Conservation (phyloP, 2,888 invertebrate species). For the Cephus runcator region DNA sequence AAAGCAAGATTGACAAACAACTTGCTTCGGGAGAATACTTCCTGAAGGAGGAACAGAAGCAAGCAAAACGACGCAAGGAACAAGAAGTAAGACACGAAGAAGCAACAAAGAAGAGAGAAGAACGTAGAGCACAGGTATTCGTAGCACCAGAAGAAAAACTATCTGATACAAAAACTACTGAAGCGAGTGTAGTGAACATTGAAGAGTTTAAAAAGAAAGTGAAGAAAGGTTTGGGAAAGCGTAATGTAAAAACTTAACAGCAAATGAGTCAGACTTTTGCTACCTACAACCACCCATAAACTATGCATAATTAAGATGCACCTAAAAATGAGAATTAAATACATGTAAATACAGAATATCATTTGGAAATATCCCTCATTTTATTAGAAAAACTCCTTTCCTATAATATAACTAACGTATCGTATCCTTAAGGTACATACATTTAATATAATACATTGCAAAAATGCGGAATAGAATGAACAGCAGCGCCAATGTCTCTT, state of each 20-base stretch:
- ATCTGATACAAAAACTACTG: conserved; percentile 42
- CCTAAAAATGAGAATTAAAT: background rate
- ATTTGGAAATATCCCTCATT: conserved; percentile 34
- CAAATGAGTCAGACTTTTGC: background rate
- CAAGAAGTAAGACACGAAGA: conserved; percentile 82
- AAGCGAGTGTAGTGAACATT: conserved; percentile 71
- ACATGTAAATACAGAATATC: background rate
- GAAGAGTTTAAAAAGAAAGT: conserved; percentile 81
- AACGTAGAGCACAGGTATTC: conserved; percentile 82
- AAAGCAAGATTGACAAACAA: conserved; percentile 93
- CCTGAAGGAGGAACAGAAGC: conserved; percentile 85
- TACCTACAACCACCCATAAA: background rate
- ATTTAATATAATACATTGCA: conserved; percentile 46
- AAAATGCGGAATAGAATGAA: conserved; percentile 39
- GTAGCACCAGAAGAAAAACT: conserved; percentile 79
- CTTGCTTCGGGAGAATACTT: conserved; percentile 98
- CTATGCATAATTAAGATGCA: background rate
- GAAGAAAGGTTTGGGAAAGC: conserved; percentile 68
- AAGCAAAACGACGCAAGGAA: conserved; percentile 77
- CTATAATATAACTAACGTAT: conserved; percentile 38
- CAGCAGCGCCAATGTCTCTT: background rate
- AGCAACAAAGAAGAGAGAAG: conserved; percentile 78
- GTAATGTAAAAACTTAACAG: background rate
- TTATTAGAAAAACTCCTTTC: conserved; percentile 44
- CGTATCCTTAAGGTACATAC: conserved; percentile 31